Evolutionary conservation across 2,797 vertebrate species (phyloP).

Genomic region (Cirrhinus mrigala): DNA sequence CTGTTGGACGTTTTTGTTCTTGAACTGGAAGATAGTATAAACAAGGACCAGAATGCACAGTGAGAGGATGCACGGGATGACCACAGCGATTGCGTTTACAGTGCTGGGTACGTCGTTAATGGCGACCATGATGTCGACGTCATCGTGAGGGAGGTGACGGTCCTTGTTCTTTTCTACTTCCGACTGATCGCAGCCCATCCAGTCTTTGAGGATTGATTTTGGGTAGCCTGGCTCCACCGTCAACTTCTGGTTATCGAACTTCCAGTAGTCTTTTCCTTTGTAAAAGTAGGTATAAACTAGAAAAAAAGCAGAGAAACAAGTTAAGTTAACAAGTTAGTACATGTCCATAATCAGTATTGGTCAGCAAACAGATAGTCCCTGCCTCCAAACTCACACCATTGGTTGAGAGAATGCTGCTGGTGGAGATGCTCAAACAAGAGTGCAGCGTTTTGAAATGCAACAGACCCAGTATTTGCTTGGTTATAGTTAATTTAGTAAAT

Average conservation of each 20-base stretch:
- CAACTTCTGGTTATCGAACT: constrained; percentile 98
- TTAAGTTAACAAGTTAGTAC: background rate
- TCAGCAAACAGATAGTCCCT: constrained; percentile 10
- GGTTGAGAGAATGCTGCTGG: background rate
- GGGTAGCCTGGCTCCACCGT: constrained; percentile 94
- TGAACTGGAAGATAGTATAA: constrained; percentile 99
- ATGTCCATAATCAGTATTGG: background rate
- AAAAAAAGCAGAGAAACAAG: constrained; percentile 45
- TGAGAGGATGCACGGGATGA: constrained; percentile 96
- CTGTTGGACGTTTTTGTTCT: constrained; percentile 96
- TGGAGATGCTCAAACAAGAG: background rate
- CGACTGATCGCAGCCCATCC: constrained; percentile 98
- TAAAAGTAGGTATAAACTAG: constrained; percentile 98
- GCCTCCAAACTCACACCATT: background rate
- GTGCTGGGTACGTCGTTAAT: constrained; percentile 93
- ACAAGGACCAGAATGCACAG: constrained; percentile 97
- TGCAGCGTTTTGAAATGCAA: background rate
- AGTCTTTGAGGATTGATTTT: constrained; percentile 94
- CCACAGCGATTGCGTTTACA: constrained; percentile 96
- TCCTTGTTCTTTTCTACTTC: constrained; percentile 91
- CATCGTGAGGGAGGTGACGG: constrained; percentile 88
- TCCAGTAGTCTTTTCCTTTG: constrained; percentile 98
- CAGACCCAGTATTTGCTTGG: background rate
- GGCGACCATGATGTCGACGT: constrained; percentile 97
- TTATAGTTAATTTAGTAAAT: background rate